Base-by-base conservation (phyloP, 2,888 invertebrate species). In the Eupithecia insigniata region DNA sequence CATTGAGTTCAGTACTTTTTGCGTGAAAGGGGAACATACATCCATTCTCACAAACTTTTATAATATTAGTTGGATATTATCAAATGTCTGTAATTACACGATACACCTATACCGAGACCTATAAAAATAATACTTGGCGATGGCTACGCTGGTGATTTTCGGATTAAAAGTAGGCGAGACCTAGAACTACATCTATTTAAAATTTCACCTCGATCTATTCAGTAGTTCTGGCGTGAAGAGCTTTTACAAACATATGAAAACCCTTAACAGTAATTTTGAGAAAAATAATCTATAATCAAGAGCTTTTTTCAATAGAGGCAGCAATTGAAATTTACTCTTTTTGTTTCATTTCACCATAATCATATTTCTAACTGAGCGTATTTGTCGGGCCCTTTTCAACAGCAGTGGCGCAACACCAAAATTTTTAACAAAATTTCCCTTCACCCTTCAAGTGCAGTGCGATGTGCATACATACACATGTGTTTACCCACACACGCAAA, bases 381-480 rank as follows among this genome's bases (percentile, higher is more conserved):
- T 34, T 39, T 64, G 64, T 64, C 28, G 77, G 67, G 73, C 67
- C 39, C n/a, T 16, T 39, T 18, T 65, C 36, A 14, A 26, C n/a
- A 68, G 76, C 36, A 65, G 3, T n/a, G 43, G n/a, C 30, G 68
- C 76, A 87, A 85, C 81, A 64, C 83, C 78, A 84, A 86, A 84
- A 89, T 90, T 88, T 87, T 90, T 92, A 91, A n/a, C 93, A 85
- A 93, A 93, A 91, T 93, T 92, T 92, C 92, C 92, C 91, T 92
- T 90, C 86, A 91, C 91, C 92, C 92, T 92, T 89, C 83, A 67
- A 4, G 70, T 69, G 71, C 43, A 14, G 87, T 86, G 87, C 67
- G 83, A 81, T 83, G 80, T 82, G 83, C 85, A 70, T 70, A 34
- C 85, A 70, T 70, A 34, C 67, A 65, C 73, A 72, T 60, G 58